These are phyloP conservation scores for Notodonta dromedarius DNA, from an alignment of 2,888 invertebrate genomes.

Conservation along the genomic window DNA sequence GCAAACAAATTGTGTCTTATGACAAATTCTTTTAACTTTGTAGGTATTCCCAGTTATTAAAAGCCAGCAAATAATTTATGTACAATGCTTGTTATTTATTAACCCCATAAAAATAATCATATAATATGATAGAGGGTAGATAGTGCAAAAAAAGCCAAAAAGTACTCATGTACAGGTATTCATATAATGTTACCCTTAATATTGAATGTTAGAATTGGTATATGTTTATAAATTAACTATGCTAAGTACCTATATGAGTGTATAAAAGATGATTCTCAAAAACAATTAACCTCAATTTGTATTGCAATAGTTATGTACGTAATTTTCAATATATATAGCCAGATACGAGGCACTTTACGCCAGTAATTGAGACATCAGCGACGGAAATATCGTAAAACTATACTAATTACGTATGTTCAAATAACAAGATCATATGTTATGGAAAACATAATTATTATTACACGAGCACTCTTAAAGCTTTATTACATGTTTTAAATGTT, in stretches of 20 bases:
- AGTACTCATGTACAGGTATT: neutral
- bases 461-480: constrained; percentile 41
- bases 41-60: too few species aligned
- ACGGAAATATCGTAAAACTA: constrained; percentile 2
- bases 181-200: neutral
- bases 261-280: neutral
- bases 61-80: too few species aligned
- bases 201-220: neutral
- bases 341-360: neutral
- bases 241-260: neutral
- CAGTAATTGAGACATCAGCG: neutral
- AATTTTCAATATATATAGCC: neutral
- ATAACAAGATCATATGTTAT: constrained; percentile 35
- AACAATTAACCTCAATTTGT: neutral
- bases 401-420: neutral
- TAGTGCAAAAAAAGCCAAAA: neutral
- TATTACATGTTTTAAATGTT: constrained; percentile 30
- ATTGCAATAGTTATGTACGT: neutral
- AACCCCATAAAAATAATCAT: too few species aligned
- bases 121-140: neutral
- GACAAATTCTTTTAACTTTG: too few species aligned
- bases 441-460: constrained; percentile 38
- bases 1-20: too few species aligned
- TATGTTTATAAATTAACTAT: neutral
- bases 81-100: too few species aligned